phyloP scores from a whole-genome alignment of 2,113 vertebrate genomes.

The Tetrax tetrax region DNA sequence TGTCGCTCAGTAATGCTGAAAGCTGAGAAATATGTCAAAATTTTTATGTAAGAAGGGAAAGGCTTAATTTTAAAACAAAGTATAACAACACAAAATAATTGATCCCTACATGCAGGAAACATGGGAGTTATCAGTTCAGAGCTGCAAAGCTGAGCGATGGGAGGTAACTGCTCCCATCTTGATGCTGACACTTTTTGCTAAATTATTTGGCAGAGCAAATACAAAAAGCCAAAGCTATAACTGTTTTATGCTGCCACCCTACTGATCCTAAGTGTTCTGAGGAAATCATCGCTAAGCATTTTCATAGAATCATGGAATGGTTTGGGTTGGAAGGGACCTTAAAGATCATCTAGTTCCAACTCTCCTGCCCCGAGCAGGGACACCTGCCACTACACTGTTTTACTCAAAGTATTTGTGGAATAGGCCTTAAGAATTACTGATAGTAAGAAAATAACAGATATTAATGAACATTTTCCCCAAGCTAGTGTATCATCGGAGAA shows the following conservation, averaged over 20 bases:
- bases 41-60: background rate
- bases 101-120: background rate
- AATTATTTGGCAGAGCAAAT: background rate
- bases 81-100: background rate
- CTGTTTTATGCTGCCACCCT: background rate
- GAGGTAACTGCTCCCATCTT: background rate
- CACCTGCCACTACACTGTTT: background rate
- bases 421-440: background rate
- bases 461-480: background rate
- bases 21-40: background rate
- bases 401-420: background rate
- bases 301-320: too few species aligned
- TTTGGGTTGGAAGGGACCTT: too few species aligned
- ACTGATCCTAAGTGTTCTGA: background rate
- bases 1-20: background rate
- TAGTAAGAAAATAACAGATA: conserved; percentile 12
- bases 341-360: too few species aligned
- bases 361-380: too few species aligned
- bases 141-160: background rate
- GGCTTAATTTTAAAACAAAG: background rate
- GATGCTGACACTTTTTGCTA: background rate
- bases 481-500: background rate
- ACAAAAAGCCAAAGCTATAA: background rate
- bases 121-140: background rate
- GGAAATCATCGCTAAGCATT: background rate